Base-by-base conservation (phyloP, 2,797 vertebrate genomes). In the Cyclura pinguis region DNA sequence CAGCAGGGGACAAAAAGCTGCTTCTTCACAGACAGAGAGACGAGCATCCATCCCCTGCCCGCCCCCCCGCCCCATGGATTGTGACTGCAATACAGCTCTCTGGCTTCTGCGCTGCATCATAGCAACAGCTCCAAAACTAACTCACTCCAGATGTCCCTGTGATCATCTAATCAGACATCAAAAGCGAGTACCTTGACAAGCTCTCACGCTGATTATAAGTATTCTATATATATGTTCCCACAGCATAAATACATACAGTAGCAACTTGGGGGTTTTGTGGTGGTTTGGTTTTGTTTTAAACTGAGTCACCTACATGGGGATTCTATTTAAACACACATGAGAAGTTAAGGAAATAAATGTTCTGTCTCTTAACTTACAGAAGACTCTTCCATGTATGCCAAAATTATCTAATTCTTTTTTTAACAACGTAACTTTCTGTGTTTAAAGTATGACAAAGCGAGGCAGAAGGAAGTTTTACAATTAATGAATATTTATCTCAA, bases 81-180 rank as follows among this genome's bases (percentile, higher is more conserved):
- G 94, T 94, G 87, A 91, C 90, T 96, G 94, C 95, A 94, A 95
- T 95, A 94, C 91, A 92, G 92, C n/a, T n/a, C 93, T 95, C 94
- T 93, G 90, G 92, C 76, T 96, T 96, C 94, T 94, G 93, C 80
- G 94, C 90, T 2, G 81, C 92, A 92, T 95, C 95, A 95, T 93
- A 96, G 94, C 91, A 97, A 93, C 95, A 93, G 90, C 96, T 97
- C 97, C 95, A 97, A 95, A 97, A 94, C 95, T 96, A 97, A 97
- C 95, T 96, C 96, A 50, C 91, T 97, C 96, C 97, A 97, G 96
- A 97, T 97, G 96, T 95, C 95, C 93, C 94, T 96, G 27, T 96
- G 96, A 97, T 97, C 96, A 95, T 94, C 94, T 97, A 95, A 97
- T 97, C 96, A 98, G 95, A 97, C 96, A 97, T 97, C 96, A 97